Evolutionary conservation across 2,113 vertebrate species (phyloP).

Genomic region (Chaetodon auriga): DNA sequence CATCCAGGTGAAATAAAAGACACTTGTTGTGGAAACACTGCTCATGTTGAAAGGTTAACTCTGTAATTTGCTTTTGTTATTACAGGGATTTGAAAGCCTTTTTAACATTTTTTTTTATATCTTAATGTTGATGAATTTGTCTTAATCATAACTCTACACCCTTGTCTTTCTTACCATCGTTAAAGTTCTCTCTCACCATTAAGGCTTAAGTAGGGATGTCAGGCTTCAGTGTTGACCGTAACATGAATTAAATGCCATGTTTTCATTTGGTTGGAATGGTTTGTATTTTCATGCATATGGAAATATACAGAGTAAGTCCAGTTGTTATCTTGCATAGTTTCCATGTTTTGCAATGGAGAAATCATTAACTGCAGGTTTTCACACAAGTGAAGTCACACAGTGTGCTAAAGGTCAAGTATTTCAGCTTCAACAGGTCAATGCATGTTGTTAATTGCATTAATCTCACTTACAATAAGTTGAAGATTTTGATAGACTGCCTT

Average conservation of each 20-base stretch:
- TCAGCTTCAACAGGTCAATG: neutral
- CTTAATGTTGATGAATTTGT: neutral
- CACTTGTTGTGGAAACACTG: constrained; percentile 15
- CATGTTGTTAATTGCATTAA: neutral
- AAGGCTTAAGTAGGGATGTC: neutral
- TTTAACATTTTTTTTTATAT: neutral
- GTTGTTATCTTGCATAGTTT: constrained; percentile 8
- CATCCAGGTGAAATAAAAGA: neutral
- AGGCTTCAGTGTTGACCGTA: neutral
- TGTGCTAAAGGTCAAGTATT: neutral
- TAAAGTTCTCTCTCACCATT: neutral
- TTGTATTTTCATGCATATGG: neutral
- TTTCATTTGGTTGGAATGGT: neutral
- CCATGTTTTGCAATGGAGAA: neutral
- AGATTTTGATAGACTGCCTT: too few species aligned
- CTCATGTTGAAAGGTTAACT: constrained; percentile 9
- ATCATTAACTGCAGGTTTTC: neutral
- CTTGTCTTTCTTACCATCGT: neutral
- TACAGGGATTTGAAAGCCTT: neutral
- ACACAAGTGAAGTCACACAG: neutral
- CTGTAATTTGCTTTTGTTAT: neutral
- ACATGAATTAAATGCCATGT: neutral
- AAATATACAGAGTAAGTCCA: neutral
- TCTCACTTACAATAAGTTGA: neutral
- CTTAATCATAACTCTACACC: neutral